Evolutionary conservation across 2,888 invertebrate species (phyloP).

Genomic region (Lysandra bellargus): DNA sequence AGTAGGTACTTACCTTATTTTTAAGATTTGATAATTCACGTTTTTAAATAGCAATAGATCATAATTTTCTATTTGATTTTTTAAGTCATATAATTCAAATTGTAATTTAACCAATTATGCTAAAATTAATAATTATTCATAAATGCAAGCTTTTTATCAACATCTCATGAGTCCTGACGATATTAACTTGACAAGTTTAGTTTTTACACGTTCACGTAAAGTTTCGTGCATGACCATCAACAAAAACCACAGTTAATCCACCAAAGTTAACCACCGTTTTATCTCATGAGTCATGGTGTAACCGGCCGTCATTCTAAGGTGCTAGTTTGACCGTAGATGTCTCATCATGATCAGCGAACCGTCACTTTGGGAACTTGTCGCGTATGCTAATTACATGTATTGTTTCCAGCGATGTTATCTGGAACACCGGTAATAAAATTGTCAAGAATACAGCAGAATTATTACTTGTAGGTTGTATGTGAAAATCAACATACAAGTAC

Average conservation of each 20-base stretch:
- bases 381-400: conserved; percentile 58
- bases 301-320: conserved; percentile 38
- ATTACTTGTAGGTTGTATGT: conserved; percentile 8
- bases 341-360: conserved; percentile 61
- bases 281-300: conserved; percentile 35
- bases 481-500: background rate
- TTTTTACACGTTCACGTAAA: background rate
- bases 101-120: background rate
- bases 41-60: background rate
- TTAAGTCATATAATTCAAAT: background rate
- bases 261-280: conserved; percentile 37
- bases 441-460: conserved; percentile 31
- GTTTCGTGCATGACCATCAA: background rate
- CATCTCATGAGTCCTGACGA: background rate
- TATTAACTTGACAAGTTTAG: background rate
- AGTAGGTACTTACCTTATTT: background rate
- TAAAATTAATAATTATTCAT: too few species aligned
- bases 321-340: conserved; percentile 54
- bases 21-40: background rate
- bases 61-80: background rate
- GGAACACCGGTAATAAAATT: conserved; percentile 38
- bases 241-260: background rate
- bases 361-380: conserved; percentile 66
- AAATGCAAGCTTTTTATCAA: too few species aligned
- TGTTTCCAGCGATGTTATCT: conserved; percentile 45